Evolutionary conservation across 2,888 invertebrate species (phyloP).

Genomic region (Leptura quadrifasciata): DNA sequence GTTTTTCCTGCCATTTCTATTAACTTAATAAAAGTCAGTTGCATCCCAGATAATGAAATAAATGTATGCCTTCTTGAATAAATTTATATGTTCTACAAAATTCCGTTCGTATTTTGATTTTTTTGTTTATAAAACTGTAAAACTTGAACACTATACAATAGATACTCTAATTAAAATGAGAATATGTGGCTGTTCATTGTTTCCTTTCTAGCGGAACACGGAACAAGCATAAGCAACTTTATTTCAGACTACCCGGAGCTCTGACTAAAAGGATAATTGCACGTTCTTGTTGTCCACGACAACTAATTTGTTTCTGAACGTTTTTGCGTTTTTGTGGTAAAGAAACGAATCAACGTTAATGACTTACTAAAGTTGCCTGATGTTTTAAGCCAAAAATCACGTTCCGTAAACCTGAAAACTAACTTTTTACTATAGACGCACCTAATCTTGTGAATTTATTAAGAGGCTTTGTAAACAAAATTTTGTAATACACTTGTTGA

Average conservation of each 20-base stretch:
- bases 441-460: neutral
- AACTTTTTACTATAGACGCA: neutral
- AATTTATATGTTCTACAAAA: too few relatives aligned
- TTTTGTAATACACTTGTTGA: too few relatives aligned
- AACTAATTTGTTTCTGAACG: conserved; percentile 7
- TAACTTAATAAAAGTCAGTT: too few relatives aligned
- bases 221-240: neutral
- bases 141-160: neutral
- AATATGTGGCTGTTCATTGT: neutral
- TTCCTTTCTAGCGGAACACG: neutral
- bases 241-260: neutral
- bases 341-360: conserved; percentile 1
- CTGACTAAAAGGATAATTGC: conserved; percentile 7
- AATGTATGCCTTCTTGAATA: too few relatives aligned
- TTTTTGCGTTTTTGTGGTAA: neutral
- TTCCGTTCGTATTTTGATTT: neutral
- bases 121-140: neutral
- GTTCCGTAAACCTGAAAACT: neutral
- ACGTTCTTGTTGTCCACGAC: neutral
- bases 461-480: neutral
- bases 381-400: neutral
- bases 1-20: too few relatives aligned
- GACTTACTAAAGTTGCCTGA: neutral
- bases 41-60: too few relatives aligned
- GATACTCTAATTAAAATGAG: neutral